Evolutionary conservation across 2,797 vertebrate species (phyloP), one percentile per base, ranked within the genome.

Genomic region (Myotis myotis): DNA sequence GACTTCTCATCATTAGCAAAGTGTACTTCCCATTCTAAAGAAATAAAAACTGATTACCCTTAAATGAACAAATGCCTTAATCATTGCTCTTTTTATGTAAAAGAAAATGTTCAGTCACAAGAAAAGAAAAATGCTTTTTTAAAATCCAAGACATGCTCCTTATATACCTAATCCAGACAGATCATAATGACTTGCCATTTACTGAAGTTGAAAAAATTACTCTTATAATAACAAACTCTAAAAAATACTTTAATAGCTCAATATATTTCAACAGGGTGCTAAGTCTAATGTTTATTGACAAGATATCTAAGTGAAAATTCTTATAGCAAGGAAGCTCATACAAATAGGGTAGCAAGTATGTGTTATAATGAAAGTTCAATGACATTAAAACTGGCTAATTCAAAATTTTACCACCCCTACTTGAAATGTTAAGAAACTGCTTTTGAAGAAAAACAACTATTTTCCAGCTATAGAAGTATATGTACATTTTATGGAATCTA

Each of bases 381-480:
- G 38, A 22, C 7, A 85, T 93, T 87, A 82, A 89, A 95, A 93
- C 66, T 81, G 28, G 87, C 33, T 80, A 87, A 91, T 6, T 92
- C n/a, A 89, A 96, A 94, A 64, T 94, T 89, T 2, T 2, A 68
- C 20, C 76, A 88, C 15, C 68, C n/a, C 28, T 91, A 81, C 20
- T 83, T 79, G 22, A 93, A 94, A 90, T 51, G 4, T 68, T 93
- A 95, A 89, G 84, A 89, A 93, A 88, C 87, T 90, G 22, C 38
- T 90, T 95, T 75, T 79, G 64, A 81, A 90, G 93, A 96, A 44
- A 44, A 80, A 80, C 41, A 90, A 86, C 91, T 93, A 83, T 3
- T 85, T 93, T 95, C 28, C 9, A 86, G n/a, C 8, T 91, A 55
- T 28, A 83, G 17, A 94, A 72, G 47, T 64, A 13, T 0, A 79